These are phyloP conservation scores for Trichoplusia ni DNA, from an alignment of 1,140 invertebrate species.

Conservation along the genomic window DNA sequence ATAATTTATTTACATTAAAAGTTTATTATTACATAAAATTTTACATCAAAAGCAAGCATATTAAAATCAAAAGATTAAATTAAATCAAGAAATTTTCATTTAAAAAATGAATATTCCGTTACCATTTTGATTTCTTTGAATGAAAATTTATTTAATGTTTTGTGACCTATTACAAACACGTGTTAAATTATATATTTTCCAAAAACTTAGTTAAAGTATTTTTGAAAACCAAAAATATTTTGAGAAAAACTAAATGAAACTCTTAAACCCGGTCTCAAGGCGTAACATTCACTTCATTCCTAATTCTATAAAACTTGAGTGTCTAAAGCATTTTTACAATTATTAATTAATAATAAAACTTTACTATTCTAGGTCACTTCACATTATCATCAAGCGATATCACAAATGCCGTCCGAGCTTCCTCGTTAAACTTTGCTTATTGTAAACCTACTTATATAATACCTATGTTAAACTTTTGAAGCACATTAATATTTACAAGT, in stretches of 20 bases:
- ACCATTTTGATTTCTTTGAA: no score
- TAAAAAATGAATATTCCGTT: no score
- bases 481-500: conserved; percentile 20
- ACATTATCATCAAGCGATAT: conserved; percentile 48
- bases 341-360: conserved; percentile 12
- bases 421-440: conserved; percentile 18
- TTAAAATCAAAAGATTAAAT: not conserved
- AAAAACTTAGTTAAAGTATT: no score
- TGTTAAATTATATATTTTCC: no score
- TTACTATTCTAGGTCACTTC: conserved; percentile 20
- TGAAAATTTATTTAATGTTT: no score
- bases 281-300: not conserved
- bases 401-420: conserved; percentile 55
- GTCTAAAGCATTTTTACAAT: conserved; percentile 26
- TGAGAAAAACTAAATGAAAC: no score
- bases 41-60: conserved; percentile 14
- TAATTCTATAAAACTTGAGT: conserved; percentile 4
- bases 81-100: no score
- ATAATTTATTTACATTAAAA: conserved; percentile 8
- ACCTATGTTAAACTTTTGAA: conserved; percentile 23
- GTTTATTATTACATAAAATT: conserved; percentile 2
- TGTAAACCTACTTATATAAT: conserved; percentile 16
- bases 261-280: no score
- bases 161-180: no score
- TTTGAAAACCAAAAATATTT: no score